phyloP scores from a whole-genome alignment of 2,113 vertebrate genomes.

The Psittacara wagleri region DNA sequence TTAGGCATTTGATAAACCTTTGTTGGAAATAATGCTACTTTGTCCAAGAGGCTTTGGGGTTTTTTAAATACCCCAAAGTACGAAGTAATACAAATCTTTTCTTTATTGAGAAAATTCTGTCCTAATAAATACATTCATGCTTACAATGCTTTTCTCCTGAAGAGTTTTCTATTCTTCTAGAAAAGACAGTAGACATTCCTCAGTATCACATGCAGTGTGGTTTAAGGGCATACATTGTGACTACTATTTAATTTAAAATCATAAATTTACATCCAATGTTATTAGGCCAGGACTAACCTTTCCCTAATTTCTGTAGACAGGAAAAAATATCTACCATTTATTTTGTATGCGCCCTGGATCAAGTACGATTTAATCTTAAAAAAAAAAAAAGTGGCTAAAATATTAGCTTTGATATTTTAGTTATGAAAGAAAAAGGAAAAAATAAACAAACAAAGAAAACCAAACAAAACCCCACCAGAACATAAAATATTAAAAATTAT shows the following conservation, averaged over 20 bases:
- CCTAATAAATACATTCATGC: not conserved
- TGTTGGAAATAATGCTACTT: not conserved
- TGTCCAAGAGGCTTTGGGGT: not conserved
- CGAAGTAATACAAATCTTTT: not conserved
- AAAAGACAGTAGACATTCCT: not conserved
- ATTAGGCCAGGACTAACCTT: not conserved
- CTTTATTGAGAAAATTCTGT: not conserved
- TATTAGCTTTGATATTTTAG: not conserved
- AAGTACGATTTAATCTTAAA: not conserved
- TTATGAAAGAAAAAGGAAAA: not conserved
- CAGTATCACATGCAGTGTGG: not conserved
- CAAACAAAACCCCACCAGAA: not conserved
- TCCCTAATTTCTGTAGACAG: not conserved
- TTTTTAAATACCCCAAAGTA: not conserved
- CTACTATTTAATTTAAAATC: not conserved
- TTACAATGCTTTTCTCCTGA: not conserved
- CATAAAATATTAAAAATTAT: not conserved
- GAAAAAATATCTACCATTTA: not conserved
- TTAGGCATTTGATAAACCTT: not conserved
- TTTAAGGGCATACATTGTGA: not conserved
- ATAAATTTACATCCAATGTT: not conserved
- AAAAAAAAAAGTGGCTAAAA: not conserved
- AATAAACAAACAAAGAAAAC: not conserved
- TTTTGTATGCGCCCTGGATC: not conserved
- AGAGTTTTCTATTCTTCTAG: not conserved